These are phyloP conservation scores for Neoascia interrupta DNA, from an alignment of 2,888 invertebrate genomes.

Conservation along the genomic window DNA sequence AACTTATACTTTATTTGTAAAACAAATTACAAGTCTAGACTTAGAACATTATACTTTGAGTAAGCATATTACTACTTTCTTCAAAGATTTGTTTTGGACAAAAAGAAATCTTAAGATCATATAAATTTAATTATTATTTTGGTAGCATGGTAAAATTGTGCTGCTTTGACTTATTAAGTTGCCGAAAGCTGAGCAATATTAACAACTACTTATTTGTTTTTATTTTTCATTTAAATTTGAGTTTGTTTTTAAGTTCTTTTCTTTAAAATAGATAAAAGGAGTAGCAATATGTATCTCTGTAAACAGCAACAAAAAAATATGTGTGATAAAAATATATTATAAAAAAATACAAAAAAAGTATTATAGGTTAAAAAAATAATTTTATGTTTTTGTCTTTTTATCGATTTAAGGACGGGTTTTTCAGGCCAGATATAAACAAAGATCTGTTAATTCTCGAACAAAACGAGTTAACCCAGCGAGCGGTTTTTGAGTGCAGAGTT, in stretches of 20 bases:
- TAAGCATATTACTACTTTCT: constrained; percentile 12
- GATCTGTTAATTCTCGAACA: no score
- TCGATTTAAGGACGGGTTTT: no score
- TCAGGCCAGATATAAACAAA: no score
- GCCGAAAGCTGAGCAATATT: no score
- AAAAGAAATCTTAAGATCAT: no score
- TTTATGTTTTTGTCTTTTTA: constrained; percentile 14
- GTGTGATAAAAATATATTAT: constrained; percentile 65
- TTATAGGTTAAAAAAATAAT: constrained; percentile 55
- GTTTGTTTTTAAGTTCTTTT: background rate
- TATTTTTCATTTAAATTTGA: constrained; percentile 5
- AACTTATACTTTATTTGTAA: constrained; percentile 48
- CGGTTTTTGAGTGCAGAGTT: no score
- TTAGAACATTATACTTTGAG: constrained; percentile 42
- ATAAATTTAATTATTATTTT: no score
- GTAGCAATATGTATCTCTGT: constrained; percentile 44
- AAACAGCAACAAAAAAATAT: constrained; percentile 70
- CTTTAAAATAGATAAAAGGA: constrained; percentile 10
- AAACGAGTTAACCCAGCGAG: no score
- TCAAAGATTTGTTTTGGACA: background rate
- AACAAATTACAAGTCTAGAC: constrained; percentile 31
- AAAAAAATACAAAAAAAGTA: constrained; percentile 64
- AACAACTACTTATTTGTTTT: background rate
- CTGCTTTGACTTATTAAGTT: no score
- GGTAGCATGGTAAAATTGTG: no score